Conservation (phyloP, 1,140 invertebrate genomes). For the Drosophila nebulosa region DNA sequence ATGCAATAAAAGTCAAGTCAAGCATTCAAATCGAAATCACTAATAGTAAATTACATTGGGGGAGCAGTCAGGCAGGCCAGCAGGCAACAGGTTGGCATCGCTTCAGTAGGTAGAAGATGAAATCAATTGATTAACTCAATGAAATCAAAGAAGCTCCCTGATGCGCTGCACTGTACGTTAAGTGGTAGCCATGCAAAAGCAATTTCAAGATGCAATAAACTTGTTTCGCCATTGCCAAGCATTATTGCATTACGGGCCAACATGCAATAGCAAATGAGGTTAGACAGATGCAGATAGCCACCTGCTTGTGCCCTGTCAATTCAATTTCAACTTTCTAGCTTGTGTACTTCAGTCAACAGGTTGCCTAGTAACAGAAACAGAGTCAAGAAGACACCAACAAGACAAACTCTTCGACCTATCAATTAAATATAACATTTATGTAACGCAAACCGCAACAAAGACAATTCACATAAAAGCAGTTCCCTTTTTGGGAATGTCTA, state of each 20-base stretch:
- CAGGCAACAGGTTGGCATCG: slow-evolving; percentile 21
- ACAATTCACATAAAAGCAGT: too few species aligned
- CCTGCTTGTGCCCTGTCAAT: background rate
- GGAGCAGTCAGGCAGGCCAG: background rate
- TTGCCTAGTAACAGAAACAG: background rate
- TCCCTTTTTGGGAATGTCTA: too few species aligned
- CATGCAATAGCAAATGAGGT: slow-evolving; percentile 31
- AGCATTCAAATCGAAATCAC: slow-evolving; percentile 23
- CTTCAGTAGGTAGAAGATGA: slow-evolving; percentile 10
- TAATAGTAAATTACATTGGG: slow-evolving; percentile 33
- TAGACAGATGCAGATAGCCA: background rate
- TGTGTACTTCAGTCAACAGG: background rate
- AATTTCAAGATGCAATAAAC: slow-evolving; percentile 34
- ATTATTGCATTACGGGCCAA: slow-evolving; percentile 43
- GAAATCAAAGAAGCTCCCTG: slow-evolving; percentile 36
- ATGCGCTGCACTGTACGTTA: slow-evolving; percentile 1
- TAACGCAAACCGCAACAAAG: too few species aligned
- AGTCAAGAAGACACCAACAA: background rate
- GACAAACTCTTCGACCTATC: background rate
- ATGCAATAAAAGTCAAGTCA: slow-evolving; percentile 19
- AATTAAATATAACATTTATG: background rate
- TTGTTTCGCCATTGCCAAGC: slow-evolving; percentile 3
- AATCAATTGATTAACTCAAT: slow-evolving; percentile 48
- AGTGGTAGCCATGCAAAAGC: slow-evolving; percentile 25
- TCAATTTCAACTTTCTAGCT: background rate